Conservation (phyloP, 1,140 invertebrate species). For the Kradibia gibbosae region DNA sequence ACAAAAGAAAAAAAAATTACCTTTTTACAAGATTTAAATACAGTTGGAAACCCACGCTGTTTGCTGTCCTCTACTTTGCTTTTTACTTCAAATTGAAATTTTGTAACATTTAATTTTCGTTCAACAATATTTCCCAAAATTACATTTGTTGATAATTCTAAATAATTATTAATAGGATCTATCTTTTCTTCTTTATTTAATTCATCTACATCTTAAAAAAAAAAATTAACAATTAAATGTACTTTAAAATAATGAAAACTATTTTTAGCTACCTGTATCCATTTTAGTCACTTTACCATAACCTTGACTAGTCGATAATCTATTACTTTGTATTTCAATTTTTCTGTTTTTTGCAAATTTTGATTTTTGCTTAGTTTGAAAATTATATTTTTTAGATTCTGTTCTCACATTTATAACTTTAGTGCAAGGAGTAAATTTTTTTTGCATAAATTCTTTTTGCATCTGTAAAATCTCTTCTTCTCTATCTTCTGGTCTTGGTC, state of each 20-base stretch:
- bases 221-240: neutral
- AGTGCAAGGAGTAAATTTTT: slow-evolving; percentile 73
- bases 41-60: slow-evolving; percentile 60
- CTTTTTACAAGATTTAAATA: slow-evolving; percentile 53
- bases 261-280: slow-evolving; percentile 13
- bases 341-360: slow-evolving; percentile 58
- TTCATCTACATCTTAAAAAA: slow-evolving; percentile 66
- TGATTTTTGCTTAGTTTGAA: slow-evolving; percentile 54
- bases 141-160: slow-evolving; percentile 67
- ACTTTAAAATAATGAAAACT: slow-evolving; percentile 16
- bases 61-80: slow-evolving; percentile 17
- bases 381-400: neutral
- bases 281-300: slow-evolving; percentile 54
- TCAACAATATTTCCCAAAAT: slow-evolving; percentile 78
- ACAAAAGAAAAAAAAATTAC: slow-evolving; percentile 21
- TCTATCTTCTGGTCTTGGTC: slow-evolving; percentile 77
- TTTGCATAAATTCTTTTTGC: slow-evolving; percentile 78
- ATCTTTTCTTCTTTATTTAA: slow-evolving; percentile 54
- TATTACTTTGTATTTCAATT: slow-evolving; percentile 49
- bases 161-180: slow-evolving; percentile 72
- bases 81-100: slow-evolving; percentile 53
- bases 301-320: slow-evolving; percentile 55
- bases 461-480: slow-evolving; percentile 81
- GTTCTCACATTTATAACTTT: slow-evolving; percentile 72
- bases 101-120: slow-evolving; percentile 66